Percentiles rank a stretch among this genome's conserved stretches.
Conservation (phyloP, 2,797 vertebrate species). For the Stomatorhinus walkeri region DNA sequence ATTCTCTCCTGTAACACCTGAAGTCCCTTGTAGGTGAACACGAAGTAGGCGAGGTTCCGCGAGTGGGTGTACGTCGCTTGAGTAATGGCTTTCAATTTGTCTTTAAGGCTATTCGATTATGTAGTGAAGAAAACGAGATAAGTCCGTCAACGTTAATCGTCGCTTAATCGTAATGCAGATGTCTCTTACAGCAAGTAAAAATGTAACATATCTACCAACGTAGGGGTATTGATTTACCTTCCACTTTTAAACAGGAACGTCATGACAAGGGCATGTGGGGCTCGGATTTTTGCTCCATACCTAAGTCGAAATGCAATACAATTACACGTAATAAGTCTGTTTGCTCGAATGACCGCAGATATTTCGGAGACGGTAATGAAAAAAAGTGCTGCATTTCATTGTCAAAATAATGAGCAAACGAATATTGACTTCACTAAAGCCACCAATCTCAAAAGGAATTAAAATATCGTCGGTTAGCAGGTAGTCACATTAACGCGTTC, state of each 20-base stretch:
- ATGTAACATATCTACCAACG: not conserved
- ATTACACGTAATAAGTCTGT: not conserved
- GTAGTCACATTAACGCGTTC: not conserved
- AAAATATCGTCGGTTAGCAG: not conserved
- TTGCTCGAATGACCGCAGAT: not conserved
- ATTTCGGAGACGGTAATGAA: not conserved
- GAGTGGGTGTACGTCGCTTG: slow-evolving; percentile 86
- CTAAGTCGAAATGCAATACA: slow-evolving; percentile 48
- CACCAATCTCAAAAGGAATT: not conserved
- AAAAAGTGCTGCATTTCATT: not conserved
- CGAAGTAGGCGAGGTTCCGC: slow-evolving; percentile 82
- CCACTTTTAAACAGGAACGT: slow-evolving; percentile 89
- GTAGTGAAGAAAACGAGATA: not conserved
- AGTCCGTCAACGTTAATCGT: not conserved
- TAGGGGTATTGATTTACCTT: slow-evolving; percentile 65
- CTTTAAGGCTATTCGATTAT: slow-evolving; percentile 62
- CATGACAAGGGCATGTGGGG: slow-evolving; percentile 92
- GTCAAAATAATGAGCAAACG: not conserved
- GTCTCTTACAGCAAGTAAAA: not conserved
- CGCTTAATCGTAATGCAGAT: not conserved
- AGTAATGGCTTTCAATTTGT: slow-evolving; percentile 77
- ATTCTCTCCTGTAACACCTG: slow-evolving; percentile 67
- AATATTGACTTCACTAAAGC: not conserved
- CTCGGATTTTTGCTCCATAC: slow-evolving; percentile 90
- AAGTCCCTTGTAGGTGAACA: slow-evolving; percentile 85